Base-by-base conservation (phyloP, 2,888 invertebrate genomes). In the Hipparchia semele region DNA sequence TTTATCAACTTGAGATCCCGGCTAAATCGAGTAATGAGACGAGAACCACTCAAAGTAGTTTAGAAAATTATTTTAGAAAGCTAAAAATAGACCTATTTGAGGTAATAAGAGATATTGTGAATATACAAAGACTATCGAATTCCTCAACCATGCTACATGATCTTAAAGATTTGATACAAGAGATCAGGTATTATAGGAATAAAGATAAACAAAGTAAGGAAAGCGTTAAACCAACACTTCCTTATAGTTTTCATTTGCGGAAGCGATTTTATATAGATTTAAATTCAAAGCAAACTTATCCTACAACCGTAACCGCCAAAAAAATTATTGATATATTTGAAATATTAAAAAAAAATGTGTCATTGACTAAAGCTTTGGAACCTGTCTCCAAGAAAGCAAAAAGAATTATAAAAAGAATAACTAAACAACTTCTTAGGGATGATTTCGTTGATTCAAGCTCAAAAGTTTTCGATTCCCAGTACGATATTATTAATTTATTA, bases 51-150 rank as follows among this genome's bases (percentile, higher is more conserved):
- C 68, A 73, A 2, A 76, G 78, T 70, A 60, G 72, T 1, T 62
- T 82, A 53, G 80, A 86, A 3, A 84, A 83, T 68, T 81, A 84
- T n/a, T 59, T 85, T 7, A 76, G 77, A 6, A 90, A 88, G 79
- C 75, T 91, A n/a, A 88, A 87, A 83, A 77, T 68, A 46, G 89
- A 91, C 73, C 83, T 91, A 49, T 83, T 84, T 46, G 85, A 86
- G 79, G 87, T 89, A 2, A 79, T 90, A 45, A 83, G 66, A 78
- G 88, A 89, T 74, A 77, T 90, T 12, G 73, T 80, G 23, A 73
- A 65, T 10, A 83, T 91, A 68, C 83, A 86, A 79, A 84, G 80
- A 75, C 53, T 81, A 7, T 78, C 80, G 45, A 76, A 80, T 61
- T 72, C 68, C 12, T 71, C 77, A 0, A 74, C 78, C 5, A 13